phyloP scores from a whole-genome alignment of 2,888 invertebrate species.

The Cotesia congregata region DNA sequence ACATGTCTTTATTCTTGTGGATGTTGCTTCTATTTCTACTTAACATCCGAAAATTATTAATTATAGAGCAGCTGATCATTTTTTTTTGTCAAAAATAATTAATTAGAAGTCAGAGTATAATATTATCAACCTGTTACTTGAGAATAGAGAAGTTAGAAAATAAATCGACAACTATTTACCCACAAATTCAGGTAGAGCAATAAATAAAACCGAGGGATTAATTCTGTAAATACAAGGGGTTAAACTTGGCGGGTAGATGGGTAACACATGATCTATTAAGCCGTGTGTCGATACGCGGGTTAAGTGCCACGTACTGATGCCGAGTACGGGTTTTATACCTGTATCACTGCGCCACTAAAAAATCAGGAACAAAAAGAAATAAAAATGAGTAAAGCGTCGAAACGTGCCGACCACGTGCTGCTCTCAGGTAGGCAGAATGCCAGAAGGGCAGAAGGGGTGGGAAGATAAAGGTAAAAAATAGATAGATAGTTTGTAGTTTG shows the following conservation, averaged over 20 bases:
- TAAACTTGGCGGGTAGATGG: neutral
- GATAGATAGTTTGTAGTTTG: neutral
- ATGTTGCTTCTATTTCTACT: too few species aligned
- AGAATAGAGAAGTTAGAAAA: too few species aligned
- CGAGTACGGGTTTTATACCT: neutral
- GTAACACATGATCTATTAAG: neutral
- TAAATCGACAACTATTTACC: neutral
- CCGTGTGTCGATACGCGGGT: neutral
- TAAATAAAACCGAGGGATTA: neutral
- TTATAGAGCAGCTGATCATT: too few species aligned
- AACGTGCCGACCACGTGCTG: slow-evolving; percentile 1
- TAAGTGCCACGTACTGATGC: neutral
- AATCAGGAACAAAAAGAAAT: neutral
- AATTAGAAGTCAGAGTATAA: too few species aligned
- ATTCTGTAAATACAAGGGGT: neutral
- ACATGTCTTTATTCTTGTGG: too few species aligned
- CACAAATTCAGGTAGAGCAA: neutral
- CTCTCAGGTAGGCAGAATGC: neutral
- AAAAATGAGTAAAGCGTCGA: neutral
- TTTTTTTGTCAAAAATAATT: too few species aligned
- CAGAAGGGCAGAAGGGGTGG: neutral
- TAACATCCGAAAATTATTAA: too few species aligned
- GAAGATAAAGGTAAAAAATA: neutral
- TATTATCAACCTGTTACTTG: too few species aligned
- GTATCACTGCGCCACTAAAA: neutral